Evolutionary conservation across 2,888 invertebrate genomes (phyloP), one percentile per base, ranked within the genome.

Genomic region (Adelognathus sp.): DNA sequence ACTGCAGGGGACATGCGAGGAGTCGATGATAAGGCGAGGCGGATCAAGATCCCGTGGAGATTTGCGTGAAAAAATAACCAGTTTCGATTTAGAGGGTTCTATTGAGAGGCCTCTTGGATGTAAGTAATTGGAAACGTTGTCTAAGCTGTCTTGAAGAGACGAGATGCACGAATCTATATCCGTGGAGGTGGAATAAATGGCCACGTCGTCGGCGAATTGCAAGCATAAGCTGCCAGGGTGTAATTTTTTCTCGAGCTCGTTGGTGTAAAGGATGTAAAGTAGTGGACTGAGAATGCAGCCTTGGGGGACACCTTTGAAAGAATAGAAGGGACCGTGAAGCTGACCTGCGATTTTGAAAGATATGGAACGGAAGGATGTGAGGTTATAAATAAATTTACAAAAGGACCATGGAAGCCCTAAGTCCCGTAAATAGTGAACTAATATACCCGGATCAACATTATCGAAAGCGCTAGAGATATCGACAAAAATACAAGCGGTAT

Each of bases 171-270:
- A 31, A 0, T 58, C 7, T 1, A 76, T 9, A 36, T 36, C 18
- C 2, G 6, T 7, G 3, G 33, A 14, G 2, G 36, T 52, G 1
- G 61, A 50, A 36, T 27, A 44, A 5, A 79, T 54, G 3, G 18
- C 75, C 0, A 72, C 7, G 16, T 76, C 76, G 14, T 76, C 79
- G 0, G 76, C 79, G 24, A 80, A 80, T 21, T 67, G 69, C 1
- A 72, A 36, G 24, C 60, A 66, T 2, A 61, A 64, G 16, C 66
- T 52, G 1, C 18, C 21, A 0, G 14, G 2, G 14, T 61, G 36
- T 0, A 75, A 31, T 0, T 41, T 24, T 0, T 11, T 11, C 7
- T 69, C 61, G 2, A 69, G 44, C 0, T 31, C n/a, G 4, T 46
- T 78, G 4, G 69, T 78, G 27, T 80, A 77, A 0, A 80, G 16